Percentiles rank a stretch among this genome's conserved stretches.
These are phyloP conservation scores for Sarcophaga caerulescens DNA, from an alignment of 2,888 invertebrate genomes.

Conservation along the genomic window DNA sequence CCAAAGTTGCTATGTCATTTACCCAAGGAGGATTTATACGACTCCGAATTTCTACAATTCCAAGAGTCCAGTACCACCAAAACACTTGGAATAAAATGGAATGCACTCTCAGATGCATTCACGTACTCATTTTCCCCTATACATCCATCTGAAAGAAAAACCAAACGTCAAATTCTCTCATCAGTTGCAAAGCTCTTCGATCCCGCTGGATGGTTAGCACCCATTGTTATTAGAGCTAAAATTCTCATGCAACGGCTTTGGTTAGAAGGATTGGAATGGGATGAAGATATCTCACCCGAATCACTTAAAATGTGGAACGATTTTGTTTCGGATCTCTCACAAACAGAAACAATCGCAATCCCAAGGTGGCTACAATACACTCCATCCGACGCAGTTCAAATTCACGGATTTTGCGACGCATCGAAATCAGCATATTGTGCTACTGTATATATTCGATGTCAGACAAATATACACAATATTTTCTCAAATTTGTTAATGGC, in stretches of 20 bases:
- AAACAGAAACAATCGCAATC: too few relatives aligned
- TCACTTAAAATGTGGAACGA: too few relatives aligned
- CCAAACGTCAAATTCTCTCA: conserved; percentile 7
- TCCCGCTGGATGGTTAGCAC: conserved; percentile 42
- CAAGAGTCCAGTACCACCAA: conserved; percentile 29
- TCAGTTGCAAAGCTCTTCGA: conserved; percentile 32
- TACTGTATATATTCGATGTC: background rate
- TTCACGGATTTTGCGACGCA: background rate
- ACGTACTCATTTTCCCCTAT: background rate
- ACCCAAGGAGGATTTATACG: conserved; percentile 7
- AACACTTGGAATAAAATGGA: too few relatives aligned
- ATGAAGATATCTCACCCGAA: too few relatives aligned
- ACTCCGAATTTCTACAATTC: conserved; percentile 17
- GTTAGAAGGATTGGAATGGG: conserved; percentile 23
- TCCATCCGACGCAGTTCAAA: background rate
- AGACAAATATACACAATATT: too few relatives aligned
- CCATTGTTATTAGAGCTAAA: conserved; percentile 44
- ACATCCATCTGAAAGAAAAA: background rate
- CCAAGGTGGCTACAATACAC: background rate
- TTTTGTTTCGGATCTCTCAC: too few relatives aligned
- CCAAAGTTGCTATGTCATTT: background rate
- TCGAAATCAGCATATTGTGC: background rate
- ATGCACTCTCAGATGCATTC: conserved; percentile 33
- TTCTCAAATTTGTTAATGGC: too few relatives aligned
- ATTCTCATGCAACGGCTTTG: conserved; percentile 54